Base-by-base conservation (phyloP, 2,113 vertebrate species). In the Pteruthius melanotis region DNA sequence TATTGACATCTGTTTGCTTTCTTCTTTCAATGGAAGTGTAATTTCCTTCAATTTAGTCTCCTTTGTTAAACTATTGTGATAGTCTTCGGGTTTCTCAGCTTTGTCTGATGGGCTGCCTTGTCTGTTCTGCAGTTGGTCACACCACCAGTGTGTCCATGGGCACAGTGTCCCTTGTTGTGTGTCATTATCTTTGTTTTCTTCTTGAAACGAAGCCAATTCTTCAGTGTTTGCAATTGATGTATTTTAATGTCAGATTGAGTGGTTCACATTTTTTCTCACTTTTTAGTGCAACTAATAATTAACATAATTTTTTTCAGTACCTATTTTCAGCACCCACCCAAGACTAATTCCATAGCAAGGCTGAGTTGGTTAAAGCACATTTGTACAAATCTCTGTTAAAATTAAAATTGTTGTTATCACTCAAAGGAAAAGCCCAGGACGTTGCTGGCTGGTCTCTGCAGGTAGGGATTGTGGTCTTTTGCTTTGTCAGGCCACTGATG, bases 81-180 rank as follows among this genome's bases (percentile, higher is more conserved):
- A 69, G 40, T 56, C 19, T 66, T 74, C 33, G 31, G 8, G 11
- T 86, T 76, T 63, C 50, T 80, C 76, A 37, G 3, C 33, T 81
- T 89, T 75, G 16, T 71, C 30, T 3, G 0, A 57, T 50, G 39
- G 47, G 33, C 68, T 86, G 30, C 27, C 44, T 52, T 18, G 11
- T 52, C 26, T 4, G 2, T 40, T 74, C 50, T 39, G 47, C 60
- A 27, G 24, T 16, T 71, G 40, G 40, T 78, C n/a, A n/a, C 17
- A 23, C 21, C 1, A 2, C 35, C 49, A 21, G 0, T 37, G 7
- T 1, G 2, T 59, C 15, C 76, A 87, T 26, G 15, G 52, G 42
- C 24, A 13, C 2, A 2, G 26, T 15, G 53, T 69, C 45, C 12
- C 19, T 49, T 42, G 18, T 47, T 69, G 11, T 3, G 1, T 82